Conservation (phyloP, 2,113 vertebrate genomes). For the Varanus komodoensis region DNA sequence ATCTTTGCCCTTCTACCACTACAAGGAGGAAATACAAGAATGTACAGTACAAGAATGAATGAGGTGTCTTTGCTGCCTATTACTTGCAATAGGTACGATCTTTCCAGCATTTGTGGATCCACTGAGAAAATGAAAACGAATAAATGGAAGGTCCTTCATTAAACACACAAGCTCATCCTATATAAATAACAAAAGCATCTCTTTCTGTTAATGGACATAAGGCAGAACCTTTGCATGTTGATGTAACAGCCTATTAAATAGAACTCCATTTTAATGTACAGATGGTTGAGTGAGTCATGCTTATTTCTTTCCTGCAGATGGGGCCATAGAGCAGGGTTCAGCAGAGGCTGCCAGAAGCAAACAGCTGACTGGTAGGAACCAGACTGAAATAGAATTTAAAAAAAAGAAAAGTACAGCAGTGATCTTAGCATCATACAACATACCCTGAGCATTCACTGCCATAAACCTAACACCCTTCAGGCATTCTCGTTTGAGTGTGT, state of each 20-base stretch:
- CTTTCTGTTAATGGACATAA: neutral
- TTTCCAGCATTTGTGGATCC: neutral
- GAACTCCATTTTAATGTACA: neutral
- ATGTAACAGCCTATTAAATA: neutral
- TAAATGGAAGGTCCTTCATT: neutral
- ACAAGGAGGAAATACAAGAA: neutral
- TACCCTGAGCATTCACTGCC: accelerated
- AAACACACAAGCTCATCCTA: no score
- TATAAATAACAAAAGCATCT: neutral
- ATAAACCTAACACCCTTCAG: accelerated
- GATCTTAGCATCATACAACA: accelerated
- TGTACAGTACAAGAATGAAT: neutral
- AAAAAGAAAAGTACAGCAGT: accelerated
- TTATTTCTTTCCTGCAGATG: neutral
- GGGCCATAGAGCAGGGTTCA: neutral
- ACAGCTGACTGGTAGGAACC: neutral
- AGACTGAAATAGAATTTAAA: accelerated
- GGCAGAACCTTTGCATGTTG: neutral
- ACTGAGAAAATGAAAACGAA: neutral
- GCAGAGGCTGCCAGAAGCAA: neutral
- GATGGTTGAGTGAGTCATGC: neutral
- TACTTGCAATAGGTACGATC: neutral
- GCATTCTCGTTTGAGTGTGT: no score
- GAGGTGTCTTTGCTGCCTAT: neutral
- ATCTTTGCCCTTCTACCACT: neutral